Evolutionary conservation across 1,140 invertebrate species (phyloP), one percentile per base, ranked within the genome.

Genomic region (Helicoverpa zea): DNA sequence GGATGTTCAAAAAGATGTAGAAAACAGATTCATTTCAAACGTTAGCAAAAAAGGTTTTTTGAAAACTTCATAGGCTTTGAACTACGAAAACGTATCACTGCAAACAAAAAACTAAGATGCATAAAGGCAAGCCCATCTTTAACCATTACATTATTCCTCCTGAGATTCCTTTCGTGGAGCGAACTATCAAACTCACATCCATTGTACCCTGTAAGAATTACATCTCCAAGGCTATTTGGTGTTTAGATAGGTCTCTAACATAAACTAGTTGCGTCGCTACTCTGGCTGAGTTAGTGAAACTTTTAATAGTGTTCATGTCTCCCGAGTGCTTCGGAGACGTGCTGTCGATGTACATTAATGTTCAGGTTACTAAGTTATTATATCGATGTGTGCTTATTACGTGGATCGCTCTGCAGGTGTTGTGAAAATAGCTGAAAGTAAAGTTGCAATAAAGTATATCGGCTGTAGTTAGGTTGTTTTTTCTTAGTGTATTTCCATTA

Each of bases 291-390:
- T 91, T 93, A 85, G 87, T 64, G 64, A 80, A 93, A 93, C 87
- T 93, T 92, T 93, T 93, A 93, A 93, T 93, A 93, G 91, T 87
- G 90, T 93, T 91, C 88, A 86, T 87, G 87, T 91, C 89, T 88
- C 91, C 14, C n/a, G 85, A 84, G 89, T 83, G 74, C 64, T 66
- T 70, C n/a, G 43, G 54, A 80, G 78, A 76, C 43, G 74, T 29
- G 76, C 35, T 73, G 59, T 73, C 78, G 68, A 73, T 73, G 78
- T 59, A 61, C 66, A 72, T 79, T 66, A 79, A 54, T 56, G 66
- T 72, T 16, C 77, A 72, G 54, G 77, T 79, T 72, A 61, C 61
- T 43, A 54, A 73, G 70, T 77, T 63, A 76, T 76, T 76, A 76
- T 63, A 76, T 51, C 47, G 59, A 63, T 66, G 59, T 77, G 35